Percentiles rank a stretch among this genome's conserved stretches.
phyloP scores from a whole-genome alignment of 2,888 invertebrate species.

The Emesis russula region DNA sequence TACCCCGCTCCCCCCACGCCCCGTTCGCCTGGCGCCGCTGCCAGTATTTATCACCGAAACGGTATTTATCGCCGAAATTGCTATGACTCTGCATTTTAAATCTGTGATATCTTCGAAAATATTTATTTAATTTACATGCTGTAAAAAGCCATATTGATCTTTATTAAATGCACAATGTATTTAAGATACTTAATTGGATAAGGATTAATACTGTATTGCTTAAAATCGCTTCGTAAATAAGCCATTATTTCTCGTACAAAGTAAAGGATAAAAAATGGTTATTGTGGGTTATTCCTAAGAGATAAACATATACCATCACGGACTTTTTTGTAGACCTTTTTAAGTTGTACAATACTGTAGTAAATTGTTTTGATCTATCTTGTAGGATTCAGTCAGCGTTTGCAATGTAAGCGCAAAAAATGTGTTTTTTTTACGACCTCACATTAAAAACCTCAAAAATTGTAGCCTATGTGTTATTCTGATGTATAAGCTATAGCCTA shows the following conservation, averaged over 20 bases:
- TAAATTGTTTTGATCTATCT: conserved; percentile 85
- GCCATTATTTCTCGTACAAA: conserved; percentile 64
- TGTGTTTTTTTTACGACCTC: conserved; percentile 36
- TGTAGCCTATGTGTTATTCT: too few relatives aligned
- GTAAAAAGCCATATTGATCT: conserved; percentile 64
- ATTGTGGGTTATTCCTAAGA: conserved; percentile 34
- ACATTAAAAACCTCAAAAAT: not conserved
- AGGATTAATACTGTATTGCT: conserved; percentile 70
- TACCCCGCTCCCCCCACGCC: conserved; percentile 59
- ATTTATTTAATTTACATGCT: conserved; percentile 61
- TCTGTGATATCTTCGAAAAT: conserved; percentile 59
- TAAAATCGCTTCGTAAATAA: conserved; percentile 69
- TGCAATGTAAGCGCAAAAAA: conserved; percentile 66
- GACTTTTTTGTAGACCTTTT: conserved; percentile 67
- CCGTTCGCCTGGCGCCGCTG: conserved; percentile 56
- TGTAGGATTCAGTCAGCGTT: conserved; percentile 83
- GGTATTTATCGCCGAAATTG: conserved; percentile 58
- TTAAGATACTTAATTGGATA: conserved; percentile 62
- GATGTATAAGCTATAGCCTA: too few relatives aligned
- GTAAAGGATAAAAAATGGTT: conserved; percentile 52
- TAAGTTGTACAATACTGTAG: conserved; percentile 78
- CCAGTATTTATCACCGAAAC: conserved; percentile 54
- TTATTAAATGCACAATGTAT: conserved; percentile 65
- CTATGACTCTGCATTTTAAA: conserved; percentile 64
- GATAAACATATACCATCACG: conserved; percentile 45